A percentile compares a stretch with the other conserved stretches of the same genome.
These are phyloP conservation scores for Macrotus californicus DNA, from an alignment of 2,113 vertebrate genomes.

Conservation along the genomic window DNA sequence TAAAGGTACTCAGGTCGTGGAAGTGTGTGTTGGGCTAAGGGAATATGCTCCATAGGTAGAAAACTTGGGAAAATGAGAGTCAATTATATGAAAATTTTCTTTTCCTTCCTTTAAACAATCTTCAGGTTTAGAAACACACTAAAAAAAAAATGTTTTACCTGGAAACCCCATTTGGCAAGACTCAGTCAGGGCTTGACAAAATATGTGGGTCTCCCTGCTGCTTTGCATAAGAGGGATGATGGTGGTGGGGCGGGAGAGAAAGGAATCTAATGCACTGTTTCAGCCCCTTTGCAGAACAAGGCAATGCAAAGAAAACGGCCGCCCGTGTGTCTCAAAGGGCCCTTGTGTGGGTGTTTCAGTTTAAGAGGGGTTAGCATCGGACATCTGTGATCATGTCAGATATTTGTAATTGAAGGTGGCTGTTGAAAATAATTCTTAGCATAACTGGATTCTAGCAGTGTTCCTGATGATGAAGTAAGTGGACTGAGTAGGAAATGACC, in stretches of 20 bases:
- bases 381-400: constrained; percentile 70
- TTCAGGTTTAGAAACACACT: constrained; percentile 1
- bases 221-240: constrained; percentile 12
- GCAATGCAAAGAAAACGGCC: constrained; percentile 60
- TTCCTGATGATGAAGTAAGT: constrained; percentile 65
- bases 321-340: constrained; percentile 69
- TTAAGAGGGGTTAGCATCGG: constrained; percentile 75
- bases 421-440: constrained; percentile 75
- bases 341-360: constrained; percentile 73
- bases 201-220: background rate
- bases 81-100: background rate
- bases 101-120: background rate
- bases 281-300: constrained; percentile 52
- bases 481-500: constrained; percentile 60
- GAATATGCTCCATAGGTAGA: background rate
- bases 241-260: background rate
- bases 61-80: constrained; percentile 10
- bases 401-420: constrained; percentile 72
- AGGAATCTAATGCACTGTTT: constrained; percentile 46
- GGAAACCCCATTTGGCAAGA: constrained; percentile 39
- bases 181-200: background rate
- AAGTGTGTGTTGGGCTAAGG: background rate
- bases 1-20: background rate
- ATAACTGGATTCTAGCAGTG: constrained; percentile 62
- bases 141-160: constrained; percentile 5